A percentile compares a stretch with the other conserved stretches of the same genome.
These are phyloP conservation scores for Pteromalus puparum DNA, from an alignment of 1,140 invertebrate species.

Conservation along the genomic window DNA sequence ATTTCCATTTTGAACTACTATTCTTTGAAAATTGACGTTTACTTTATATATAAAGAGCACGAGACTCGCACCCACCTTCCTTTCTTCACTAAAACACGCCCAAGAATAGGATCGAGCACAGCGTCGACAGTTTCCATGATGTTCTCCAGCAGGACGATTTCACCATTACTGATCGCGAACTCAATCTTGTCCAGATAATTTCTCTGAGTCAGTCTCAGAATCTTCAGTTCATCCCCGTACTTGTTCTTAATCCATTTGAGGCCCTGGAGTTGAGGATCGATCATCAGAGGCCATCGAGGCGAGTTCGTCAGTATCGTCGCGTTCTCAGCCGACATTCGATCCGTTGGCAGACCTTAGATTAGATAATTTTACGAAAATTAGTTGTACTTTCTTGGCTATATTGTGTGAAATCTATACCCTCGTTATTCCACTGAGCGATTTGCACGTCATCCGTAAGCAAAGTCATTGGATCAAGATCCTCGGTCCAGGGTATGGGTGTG, in stretches of 20 bases:
- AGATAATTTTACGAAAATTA: slow-evolving; percentile 40
- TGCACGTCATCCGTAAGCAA: slow-evolving; percentile 93
- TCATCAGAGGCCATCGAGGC: slow-evolving; percentile 94
- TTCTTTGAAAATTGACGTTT: slow-evolving; percentile 26
- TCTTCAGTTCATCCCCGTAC: slow-evolving; percentile 83
- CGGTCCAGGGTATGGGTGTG: slow-evolving; percentile 86
- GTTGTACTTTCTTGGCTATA: slow-evolving; percentile 3
- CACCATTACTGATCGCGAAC: slow-evolving; percentile 84
- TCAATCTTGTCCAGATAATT: slow-evolving; percentile 92
- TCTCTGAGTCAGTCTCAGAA: slow-evolving; percentile 87
- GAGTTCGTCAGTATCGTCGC: slow-evolving; percentile 94
- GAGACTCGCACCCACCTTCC: slow-evolving; percentile 77
- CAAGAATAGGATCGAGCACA: slow-evolving; percentile 92
- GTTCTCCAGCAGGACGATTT: slow-evolving; percentile 89
- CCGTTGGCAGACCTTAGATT: slow-evolving; percentile 84
- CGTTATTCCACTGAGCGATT: slow-evolving; percentile 95
- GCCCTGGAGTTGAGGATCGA: slow-evolving; percentile 94
- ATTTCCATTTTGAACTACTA: slow-evolving; percentile 17
- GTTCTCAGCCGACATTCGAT: slow-evolving; percentile 96
- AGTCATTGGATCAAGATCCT: slow-evolving; percentile 86
- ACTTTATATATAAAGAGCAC: not conserved
- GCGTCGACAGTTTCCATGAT: slow-evolving; percentile 93
- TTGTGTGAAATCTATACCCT: slow-evolving; percentile 73
- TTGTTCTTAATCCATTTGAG: slow-evolving; percentile 97
- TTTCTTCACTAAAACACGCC: slow-evolving; percentile 90